Conservation (phyloP, 1,140 invertebrate species). For the Euglossa dilemma region DNA sequence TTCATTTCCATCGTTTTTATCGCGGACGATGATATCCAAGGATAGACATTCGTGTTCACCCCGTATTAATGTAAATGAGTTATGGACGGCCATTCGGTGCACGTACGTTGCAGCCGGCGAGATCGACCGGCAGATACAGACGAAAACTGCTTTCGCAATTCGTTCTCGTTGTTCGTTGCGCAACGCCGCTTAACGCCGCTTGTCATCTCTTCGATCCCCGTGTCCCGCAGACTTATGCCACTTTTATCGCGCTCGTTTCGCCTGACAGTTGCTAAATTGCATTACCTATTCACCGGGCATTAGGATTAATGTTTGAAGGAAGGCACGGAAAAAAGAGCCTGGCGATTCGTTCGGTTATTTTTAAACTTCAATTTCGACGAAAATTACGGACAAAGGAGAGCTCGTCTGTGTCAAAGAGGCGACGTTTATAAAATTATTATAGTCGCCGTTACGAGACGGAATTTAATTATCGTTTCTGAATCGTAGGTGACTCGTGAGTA, state of each 20-base stretch:
- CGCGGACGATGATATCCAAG: constrained; percentile 43
- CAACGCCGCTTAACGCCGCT: constrained; percentile 23
- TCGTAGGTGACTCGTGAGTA: too few species aligned
- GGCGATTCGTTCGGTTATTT: not conserved
- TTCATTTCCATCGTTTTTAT: constrained; percentile 49
- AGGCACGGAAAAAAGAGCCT: too few species aligned
- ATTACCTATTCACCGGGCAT: constrained; percentile 13
- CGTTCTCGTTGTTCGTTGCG: constrained; percentile 13
- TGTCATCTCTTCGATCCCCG: constrained; percentile 18
- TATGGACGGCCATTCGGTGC: constrained; percentile 63
- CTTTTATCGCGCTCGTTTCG: constrained; percentile 16
- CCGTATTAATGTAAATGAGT: constrained; percentile 66
- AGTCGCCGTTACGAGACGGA: too few species aligned
- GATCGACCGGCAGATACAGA: constrained; percentile 63
- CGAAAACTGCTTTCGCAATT: constrained; percentile 39
- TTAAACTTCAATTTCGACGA: not conserved
- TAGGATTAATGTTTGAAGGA: not conserved
- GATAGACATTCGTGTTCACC: constrained; percentile 58
- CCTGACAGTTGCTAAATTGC: constrained; percentile 19
- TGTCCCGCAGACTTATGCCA: not conserved
- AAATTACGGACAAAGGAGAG: too few species aligned
- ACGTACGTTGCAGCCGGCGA: constrained; percentile 56
- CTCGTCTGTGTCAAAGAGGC: too few species aligned
- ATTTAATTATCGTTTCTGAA: too few species aligned
- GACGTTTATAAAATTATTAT: too few species aligned